phyloP scores from a whole-genome alignment of 2,797 vertebrate genomes.

The Thamnophis elegans region DNA sequence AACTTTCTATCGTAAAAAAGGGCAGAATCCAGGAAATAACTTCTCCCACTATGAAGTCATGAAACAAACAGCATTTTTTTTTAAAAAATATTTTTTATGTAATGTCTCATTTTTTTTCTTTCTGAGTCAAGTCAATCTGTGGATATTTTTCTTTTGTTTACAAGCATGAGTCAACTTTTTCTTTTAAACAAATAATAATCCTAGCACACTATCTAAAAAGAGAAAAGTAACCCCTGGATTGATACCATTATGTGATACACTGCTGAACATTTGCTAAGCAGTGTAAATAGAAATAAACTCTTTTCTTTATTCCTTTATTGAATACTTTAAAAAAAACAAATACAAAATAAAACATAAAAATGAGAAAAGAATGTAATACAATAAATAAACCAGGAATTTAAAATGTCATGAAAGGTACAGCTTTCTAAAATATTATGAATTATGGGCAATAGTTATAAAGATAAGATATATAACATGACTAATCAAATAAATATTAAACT shows the following conservation, averaged over 20 bases:
- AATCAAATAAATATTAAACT: not conserved
- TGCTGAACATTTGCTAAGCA: not conserved
- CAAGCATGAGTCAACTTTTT: conserved; percentile 13
- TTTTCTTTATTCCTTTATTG: not conserved
- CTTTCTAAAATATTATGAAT: not conserved
- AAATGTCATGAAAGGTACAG: not conserved
- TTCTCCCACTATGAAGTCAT: conserved; percentile 17
- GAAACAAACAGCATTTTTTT: conserved; percentile 38
- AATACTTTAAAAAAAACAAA: not conserved
- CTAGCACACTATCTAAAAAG: not conserved
- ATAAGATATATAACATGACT: not conserved
- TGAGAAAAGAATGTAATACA: not conserved
- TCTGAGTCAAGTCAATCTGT: conserved; percentile 15
- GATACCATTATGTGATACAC: not conserved
- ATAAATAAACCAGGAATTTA: not conserved
- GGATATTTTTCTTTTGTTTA: conserved; percentile 15
- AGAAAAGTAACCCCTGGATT: not conserved
- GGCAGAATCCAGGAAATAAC: not conserved
- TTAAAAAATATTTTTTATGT: conserved; percentile 16
- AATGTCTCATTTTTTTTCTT: conserved; percentile 27
- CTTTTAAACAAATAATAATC: not conserved
- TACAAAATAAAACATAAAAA: not conserved
- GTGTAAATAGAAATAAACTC: not conserved
- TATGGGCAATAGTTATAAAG: not conserved
- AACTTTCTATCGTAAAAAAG: not conserved